A percentile compares a stretch with the other conserved stretches of the same genome.
These are phyloP conservation scores for Scaptomyza cyrtandrae DNA, from an alignment of 2,888 invertebrate species.

Conservation along the genomic window DNA sequence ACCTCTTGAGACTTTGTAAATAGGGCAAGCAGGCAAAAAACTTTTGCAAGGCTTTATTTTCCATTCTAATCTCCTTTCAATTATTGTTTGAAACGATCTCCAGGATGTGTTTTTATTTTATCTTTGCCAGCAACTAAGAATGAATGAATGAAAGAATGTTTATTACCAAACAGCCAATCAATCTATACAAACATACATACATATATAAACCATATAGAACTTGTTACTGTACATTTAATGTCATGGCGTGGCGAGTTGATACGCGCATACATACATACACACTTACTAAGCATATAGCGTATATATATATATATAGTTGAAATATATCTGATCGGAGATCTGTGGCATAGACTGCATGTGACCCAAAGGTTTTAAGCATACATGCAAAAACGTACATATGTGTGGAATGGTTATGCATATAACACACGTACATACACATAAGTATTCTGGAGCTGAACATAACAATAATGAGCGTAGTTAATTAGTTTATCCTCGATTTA, in stretches of 20 bases:
- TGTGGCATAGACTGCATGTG: slow-evolving; percentile 33
- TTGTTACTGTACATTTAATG: slow-evolving; percentile 68
- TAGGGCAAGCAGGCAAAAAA: slow-evolving; percentile 31
- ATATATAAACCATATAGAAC: slow-evolving; percentile 29
- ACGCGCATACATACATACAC: slow-evolving; percentile 8
- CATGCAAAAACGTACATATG: not conserved
- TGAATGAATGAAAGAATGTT: slow-evolving; percentile 12
- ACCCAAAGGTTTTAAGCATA: slow-evolving; percentile 46
- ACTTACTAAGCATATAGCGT: slow-evolving; percentile 33
- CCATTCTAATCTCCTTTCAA: not conserved
- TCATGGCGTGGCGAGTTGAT: slow-evolving; percentile 18
- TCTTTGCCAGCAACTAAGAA: slow-evolving; percentile 5
- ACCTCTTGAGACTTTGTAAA: slow-evolving; percentile 42
- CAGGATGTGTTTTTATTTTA: slow-evolving; percentile 16
- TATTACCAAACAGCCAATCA: slow-evolving; percentile 32
- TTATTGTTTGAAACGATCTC: slow-evolving; percentile 47
- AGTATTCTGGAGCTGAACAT: slow-evolving; percentile 72
- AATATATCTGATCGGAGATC: slow-evolving; percentile 21
- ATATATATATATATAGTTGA: slow-evolving; percentile 41
- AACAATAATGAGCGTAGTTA: slow-evolving; percentile 75
- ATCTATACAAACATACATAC: slow-evolving; percentile 9
- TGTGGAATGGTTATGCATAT: slow-evolving; percentile 25
- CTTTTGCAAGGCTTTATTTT: slow-evolving; percentile 17
- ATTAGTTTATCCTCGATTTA: slow-evolving; percentile 60
- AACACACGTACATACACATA: slow-evolving; percentile 13